Evolutionary conservation across 92 coral and sea anemone genomes (phyloP).

Genomic region (Parazoanthus swiftii): DNA sequence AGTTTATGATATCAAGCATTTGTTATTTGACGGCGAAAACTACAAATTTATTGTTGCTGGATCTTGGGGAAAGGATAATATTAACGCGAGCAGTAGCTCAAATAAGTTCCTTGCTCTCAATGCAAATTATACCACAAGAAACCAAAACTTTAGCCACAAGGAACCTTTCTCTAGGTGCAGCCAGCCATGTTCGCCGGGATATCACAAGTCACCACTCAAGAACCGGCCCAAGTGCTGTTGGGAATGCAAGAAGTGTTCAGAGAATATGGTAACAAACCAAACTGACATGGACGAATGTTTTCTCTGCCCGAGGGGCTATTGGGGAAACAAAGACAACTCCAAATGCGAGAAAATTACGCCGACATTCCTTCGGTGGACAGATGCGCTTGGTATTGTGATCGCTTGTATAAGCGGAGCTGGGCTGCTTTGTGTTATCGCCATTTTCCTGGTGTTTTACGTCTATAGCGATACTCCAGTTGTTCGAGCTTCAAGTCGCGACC

Average conservation of each 20-base stretch:
- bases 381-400: constrained; percentile 62
- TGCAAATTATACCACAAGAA: not conserved
- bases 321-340: constrained; percentile 70
- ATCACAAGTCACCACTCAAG: constrained; percentile 63
- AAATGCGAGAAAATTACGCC: constrained; percentile 72
- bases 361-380: constrained; percentile 62
- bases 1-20: constrained; percentile 70
- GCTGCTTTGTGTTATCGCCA: constrained; percentile 47
- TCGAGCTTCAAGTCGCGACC: constrained; percentile 86
- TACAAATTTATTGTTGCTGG: constrained; percentile 68
- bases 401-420: constrained; percentile 67
- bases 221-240: constrained; percentile 86
- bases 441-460: constrained; percentile 62
- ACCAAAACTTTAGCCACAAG: not conserved
- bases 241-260: constrained; percentile 74
- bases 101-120: constrained; percentile 20
- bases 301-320: constrained; percentile 72
- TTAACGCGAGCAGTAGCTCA: not conserved
- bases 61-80: constrained; percentile 59
- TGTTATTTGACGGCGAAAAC: constrained; percentile 56
- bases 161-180: constrained; percentile 74
- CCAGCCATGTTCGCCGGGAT: constrained; percentile 60
- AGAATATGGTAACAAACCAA: constrained; percentile 58
- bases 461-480: constrained; percentile 87
- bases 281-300: constrained; percentile 69